phyloP scores from a whole-genome alignment of 2,113 vertebrate genomes.

The Laterallus jamaicensis region DNA sequence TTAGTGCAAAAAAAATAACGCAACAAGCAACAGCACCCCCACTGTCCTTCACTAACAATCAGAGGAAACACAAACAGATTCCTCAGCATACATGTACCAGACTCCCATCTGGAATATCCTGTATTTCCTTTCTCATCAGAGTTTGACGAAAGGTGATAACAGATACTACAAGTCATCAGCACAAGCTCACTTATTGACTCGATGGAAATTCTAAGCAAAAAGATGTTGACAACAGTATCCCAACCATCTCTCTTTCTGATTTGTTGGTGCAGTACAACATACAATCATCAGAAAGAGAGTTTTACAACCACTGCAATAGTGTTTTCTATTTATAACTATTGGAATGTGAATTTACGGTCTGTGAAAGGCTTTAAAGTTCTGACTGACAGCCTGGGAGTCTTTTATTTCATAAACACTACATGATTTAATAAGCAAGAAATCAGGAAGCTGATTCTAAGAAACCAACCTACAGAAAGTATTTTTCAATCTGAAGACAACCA shows the following conservation, averaged over 20 bases:
- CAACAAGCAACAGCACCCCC: conserved; percentile 34
- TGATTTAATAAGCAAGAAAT: conserved; percentile 50
- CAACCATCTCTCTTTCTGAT: conserved; percentile 42
- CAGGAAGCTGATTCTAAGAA: conserved; percentile 23
- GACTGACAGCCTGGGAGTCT: conserved; percentile 49
- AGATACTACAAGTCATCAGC: conserved; percentile 63
- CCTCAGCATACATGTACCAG: conserved; percentile 57
- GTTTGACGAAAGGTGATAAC: conserved; percentile 71
- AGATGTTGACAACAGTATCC: conserved; percentile 55
- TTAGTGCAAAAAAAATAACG: conserved; percentile 2
- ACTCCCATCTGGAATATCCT: conserved; percentile 71
- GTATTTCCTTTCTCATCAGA: conserved; percentile 70
- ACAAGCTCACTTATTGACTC: conserved; percentile 60
- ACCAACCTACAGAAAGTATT: conserved; percentile 12
- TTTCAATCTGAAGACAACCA: conserved; percentile 4
- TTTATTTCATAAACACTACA: conserved; percentile 32
- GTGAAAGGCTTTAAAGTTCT: conserved; percentile 42
- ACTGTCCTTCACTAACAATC: conserved; percentile 73
- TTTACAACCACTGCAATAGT: conserved; percentile 32
- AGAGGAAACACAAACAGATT: conserved; percentile 74
- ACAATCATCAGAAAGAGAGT: conserved; percentile 2
- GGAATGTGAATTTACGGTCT: conserved; percentile 65
- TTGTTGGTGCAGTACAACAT: conserved; percentile 34
- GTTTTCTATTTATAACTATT: conserved; percentile 53
- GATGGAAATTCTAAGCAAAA: conserved; percentile 56